Base-by-base conservation (phyloP, 2,113 vertebrate genomes). In the Sinosuthora webbiana region DNA sequence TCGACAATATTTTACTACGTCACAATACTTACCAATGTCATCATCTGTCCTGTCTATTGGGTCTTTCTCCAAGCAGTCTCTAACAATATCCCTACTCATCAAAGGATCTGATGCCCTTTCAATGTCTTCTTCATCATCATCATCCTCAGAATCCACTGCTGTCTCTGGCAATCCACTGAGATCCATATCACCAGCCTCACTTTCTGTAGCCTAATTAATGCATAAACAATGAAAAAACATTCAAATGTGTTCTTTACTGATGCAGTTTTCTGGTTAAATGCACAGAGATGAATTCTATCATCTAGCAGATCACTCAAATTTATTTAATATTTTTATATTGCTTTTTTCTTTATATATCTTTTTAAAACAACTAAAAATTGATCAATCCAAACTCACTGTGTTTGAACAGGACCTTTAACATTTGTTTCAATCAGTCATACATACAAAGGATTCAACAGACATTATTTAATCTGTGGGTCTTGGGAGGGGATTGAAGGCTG, bases 181-280 rank as follows among this genome's bases (percentile, higher is more conserved):
- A 98, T 99, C 99, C 99, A 99, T 99, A 98, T 99, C 99, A 79
- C 99, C 99, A 57, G 99, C 98, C 96, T 99, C 99, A 97, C 99
- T 99, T 98, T 99, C 99, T 73, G 99, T 99, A 97, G 99, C 99
- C 99, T 99, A 87, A 95, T 79, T 87, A 4, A 89, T 4, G 23
- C 7, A 92, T 23, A 73, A 91, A 87, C 13, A 62, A 49, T 80
- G 68, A 15, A 91, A 89, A 86, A 73, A 63, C 5, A 65, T 73
- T 79, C 21, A 67, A 33, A 62, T 20, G 3, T 24, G 37, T 52
- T 68, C 35, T 74, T 67, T 35, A 59, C 19, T 69, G 44, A 24
- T 78, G 62, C 21, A 24, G 20, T 79, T 74, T 78, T 76, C 35
- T 39, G 56, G 9, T 80, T 79, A 69, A 63, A 49, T 15, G 11